Conservation (phyloP, 2,888 invertebrate genomes). For the Subacronicta megacephala region DNA sequence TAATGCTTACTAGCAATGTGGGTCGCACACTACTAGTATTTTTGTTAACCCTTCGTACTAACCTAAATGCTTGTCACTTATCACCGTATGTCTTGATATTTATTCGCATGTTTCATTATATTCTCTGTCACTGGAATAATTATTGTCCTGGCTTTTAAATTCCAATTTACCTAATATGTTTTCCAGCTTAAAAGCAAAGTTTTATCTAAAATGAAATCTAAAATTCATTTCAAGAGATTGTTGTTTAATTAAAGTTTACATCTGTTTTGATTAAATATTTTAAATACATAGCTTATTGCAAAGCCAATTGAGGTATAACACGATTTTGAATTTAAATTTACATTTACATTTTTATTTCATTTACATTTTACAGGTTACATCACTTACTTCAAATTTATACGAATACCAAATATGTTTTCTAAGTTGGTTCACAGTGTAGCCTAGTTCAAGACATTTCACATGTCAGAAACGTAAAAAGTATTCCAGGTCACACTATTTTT, state of each 20-base stretch:
- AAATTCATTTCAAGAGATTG: not conserved
- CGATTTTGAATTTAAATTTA: too few relatives aligned
- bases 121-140: slow-evolving; percentile 3
- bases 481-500: slow-evolving; percentile 34
- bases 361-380: too few relatives aligned
- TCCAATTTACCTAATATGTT: not conserved
- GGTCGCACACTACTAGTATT: too few relatives aligned
- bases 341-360: too few relatives aligned
- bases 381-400: not conserved
- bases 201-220: slow-evolving; percentile 7
- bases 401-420: slow-evolving; percentile 17
- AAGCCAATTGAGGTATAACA: not conserved
- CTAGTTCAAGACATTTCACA: slow-evolving; percentile 24
- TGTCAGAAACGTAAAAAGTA: slow-evolving; percentile 21
- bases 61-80: too few relatives aligned
- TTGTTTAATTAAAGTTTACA: slow-evolving; percentile 10
- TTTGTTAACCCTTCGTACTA: too few relatives aligned
- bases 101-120: not conserved
- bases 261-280: not conserved
- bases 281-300: not conserved
- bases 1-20: too few relatives aligned
- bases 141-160: slow-evolving; percentile 2
- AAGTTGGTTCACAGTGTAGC: slow-evolving; percentile 2
- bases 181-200: slow-evolving; percentile 4
- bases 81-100: too few relatives aligned